A percentile compares a stretch with the other conserved stretches of the same genome.
Evolutionary conservation across 1,140 invertebrate species (phyloP).

Genomic region (Liolophura sinensis): DNA sequence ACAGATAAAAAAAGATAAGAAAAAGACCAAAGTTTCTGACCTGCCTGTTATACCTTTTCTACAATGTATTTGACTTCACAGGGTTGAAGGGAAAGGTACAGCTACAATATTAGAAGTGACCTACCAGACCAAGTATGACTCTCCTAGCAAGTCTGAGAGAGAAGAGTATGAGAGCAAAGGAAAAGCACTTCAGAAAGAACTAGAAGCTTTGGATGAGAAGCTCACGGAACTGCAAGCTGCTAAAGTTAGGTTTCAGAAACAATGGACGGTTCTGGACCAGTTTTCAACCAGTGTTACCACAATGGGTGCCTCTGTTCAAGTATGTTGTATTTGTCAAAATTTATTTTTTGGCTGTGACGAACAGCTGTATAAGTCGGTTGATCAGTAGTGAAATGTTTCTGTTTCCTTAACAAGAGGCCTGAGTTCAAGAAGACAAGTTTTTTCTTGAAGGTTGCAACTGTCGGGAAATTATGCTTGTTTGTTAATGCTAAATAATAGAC

Average conservation of each 20-base stretch:
- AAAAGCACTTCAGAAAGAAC: conserved; percentile 16
- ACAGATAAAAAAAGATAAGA: neutral
- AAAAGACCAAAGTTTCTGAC: neutral
- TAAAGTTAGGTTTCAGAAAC: conserved; percentile 20
- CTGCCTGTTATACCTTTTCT: neutral
- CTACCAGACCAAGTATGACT: conserved; percentile 25
- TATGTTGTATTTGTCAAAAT: neutral
- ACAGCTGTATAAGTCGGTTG: neutral
- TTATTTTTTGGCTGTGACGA: neutral
- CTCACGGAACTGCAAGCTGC: conserved; percentile 12
- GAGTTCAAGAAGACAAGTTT: too few relatives aligned
- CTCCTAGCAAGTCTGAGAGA: conserved; percentile 17
- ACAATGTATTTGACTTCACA: conserved; percentile 12
- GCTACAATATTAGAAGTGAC: conserved; percentile 53
- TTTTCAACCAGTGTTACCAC: conserved; percentile 26
- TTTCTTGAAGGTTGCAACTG: too few relatives aligned
- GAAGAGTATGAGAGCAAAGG: conserved; percentile 22
- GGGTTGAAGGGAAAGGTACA: conserved; percentile 51
- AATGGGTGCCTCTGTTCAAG: neutral
- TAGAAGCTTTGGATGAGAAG: conserved; percentile 17
- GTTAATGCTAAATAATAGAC: too few relatives aligned
- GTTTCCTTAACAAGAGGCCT: too few relatives aligned
- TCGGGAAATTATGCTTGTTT: too few relatives aligned
- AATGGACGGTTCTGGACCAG: conserved; percentile 25
- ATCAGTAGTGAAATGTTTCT: too few relatives aligned